Percentiles rank a stretch among this genome's conserved stretches.
Conservation (phyloP, 1,140 invertebrate species). For the Belonocnema kinseyi region DNA sequence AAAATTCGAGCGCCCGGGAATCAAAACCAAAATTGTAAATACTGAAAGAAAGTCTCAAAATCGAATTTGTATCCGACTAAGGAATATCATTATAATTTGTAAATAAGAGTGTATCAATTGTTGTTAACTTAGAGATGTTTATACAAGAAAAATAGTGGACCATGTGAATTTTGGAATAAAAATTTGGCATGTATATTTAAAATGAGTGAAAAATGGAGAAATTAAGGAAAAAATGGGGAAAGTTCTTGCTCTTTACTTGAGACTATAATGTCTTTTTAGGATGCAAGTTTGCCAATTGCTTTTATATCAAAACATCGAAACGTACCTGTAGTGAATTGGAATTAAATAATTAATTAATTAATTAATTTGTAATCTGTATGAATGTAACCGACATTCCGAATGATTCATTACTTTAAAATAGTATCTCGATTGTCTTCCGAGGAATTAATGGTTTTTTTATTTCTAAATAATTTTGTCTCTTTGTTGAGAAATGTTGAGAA, state of each 20-base stretch:
- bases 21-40: neutral
- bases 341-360: neutral
- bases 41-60: neutral
- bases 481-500: neutral
- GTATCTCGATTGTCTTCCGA: slow-evolving; percentile 13
- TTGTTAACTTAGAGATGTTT: slow-evolving; percentile 25
- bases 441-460: neutral
- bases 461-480: neutral
- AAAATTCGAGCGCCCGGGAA: neutral
- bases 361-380: neutral
- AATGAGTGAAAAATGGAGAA: neutral
- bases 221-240: neutral
- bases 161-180: neutral
- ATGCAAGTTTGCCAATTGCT: slow-evolving; percentile 1
- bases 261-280: slow-evolving; percentile 2
- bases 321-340: slow-evolving; percentile 7
- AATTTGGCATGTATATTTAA: neutral
- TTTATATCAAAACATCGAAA: slow-evolving; percentile 5
- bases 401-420: neutral
- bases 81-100: neutral
- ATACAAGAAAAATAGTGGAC: slow-evolving; percentile 8
- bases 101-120: slow-evolving; percentile 23
- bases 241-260: neutral
- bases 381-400: neutral
- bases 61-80: neutral